Evolutionary conservation across 2,113 vertebrate genomes (phyloP).

Genomic region (Lagopus muta): DNA sequence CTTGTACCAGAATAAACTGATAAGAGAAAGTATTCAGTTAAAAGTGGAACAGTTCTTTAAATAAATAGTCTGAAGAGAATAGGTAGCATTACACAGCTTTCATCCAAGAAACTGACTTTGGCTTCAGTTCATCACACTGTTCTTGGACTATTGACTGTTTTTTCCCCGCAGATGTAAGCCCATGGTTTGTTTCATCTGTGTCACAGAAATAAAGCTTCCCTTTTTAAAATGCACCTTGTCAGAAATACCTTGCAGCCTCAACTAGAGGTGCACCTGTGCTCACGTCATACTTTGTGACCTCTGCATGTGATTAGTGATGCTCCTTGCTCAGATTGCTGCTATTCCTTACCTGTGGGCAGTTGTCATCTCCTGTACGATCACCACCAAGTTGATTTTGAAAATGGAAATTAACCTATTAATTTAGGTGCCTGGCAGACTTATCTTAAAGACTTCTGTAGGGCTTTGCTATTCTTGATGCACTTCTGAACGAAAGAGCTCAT

Average conservation of each 20-base stretch:
- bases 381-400: neutral
- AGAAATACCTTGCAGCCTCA: neutral
- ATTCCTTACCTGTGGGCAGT: neutral
- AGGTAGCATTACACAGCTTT: neutral
- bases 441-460: neutral
- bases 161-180: neutral
- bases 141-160: neutral
- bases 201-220: neutral
- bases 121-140: neutral
- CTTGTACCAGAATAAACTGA: conserved; percentile 37
- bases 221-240: neutral
- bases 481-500: neutral
- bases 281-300: neutral
- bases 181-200: neutral
- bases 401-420: neutral
- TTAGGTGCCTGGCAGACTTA: neutral
- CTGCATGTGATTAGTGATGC: neutral
- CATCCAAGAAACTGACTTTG: neutral
- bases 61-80: neutral
- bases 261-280: neutral
- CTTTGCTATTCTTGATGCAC: neutral
- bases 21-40: neutral
- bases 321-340: neutral
- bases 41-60: conserved; percentile 20
- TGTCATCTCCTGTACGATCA: neutral